Percentiles rank a stretch among this genome's conserved stretches.
These are phyloP conservation scores for Virgularia gustaviana DNA, from an alignment of 92 coral and sea anemone genomes.

Conservation along the genomic window DNA sequence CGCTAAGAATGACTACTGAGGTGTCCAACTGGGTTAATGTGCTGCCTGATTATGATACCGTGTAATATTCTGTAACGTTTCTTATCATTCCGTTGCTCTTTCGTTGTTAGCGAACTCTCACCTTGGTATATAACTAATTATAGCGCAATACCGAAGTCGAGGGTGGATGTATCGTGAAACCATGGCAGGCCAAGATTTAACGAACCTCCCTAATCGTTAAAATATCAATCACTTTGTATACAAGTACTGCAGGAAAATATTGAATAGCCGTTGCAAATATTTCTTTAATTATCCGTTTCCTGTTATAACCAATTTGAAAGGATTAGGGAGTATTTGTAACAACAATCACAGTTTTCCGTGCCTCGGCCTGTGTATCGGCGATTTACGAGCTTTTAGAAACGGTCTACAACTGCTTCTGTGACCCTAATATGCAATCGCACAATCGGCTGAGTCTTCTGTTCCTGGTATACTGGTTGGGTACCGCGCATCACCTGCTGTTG, in stretches of 20 bases:
- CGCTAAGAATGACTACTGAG: not conserved
- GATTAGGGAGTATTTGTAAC: slow-evolving; percentile 33
- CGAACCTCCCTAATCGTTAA: no score
- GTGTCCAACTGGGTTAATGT: slow-evolving; percentile 13
- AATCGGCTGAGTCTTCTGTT: not conserved
- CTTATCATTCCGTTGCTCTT: no score
- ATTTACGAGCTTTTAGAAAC: no score
- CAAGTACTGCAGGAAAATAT: no score
- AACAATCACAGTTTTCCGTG: slow-evolving; percentile 21
- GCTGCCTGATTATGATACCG: slow-evolving; percentile 14
- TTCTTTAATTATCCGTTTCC: slow-evolving; percentile 33
- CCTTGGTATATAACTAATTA: no score
- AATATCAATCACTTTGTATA: not conserved
- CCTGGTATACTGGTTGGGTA: not conserved
- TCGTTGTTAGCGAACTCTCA: no score
- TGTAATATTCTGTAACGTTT: no score
- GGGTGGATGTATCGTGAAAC: no score
- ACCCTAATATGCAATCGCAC: not conserved
- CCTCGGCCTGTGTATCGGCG: not conserved
- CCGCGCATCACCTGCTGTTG: slow-evolving; percentile 17
- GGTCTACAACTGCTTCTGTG: not conserved
- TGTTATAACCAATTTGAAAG: slow-evolving; percentile 36
- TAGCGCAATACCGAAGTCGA: no score
- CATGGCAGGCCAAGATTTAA: no score
- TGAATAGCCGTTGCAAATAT: slow-evolving; percentile 24